A percentile compares a stretch with the other conserved stretches of the same genome.
phyloP scores from a whole-genome alignment of 2,888 invertebrate genomes.

The Caenorhabditis uteleia region DNA sequence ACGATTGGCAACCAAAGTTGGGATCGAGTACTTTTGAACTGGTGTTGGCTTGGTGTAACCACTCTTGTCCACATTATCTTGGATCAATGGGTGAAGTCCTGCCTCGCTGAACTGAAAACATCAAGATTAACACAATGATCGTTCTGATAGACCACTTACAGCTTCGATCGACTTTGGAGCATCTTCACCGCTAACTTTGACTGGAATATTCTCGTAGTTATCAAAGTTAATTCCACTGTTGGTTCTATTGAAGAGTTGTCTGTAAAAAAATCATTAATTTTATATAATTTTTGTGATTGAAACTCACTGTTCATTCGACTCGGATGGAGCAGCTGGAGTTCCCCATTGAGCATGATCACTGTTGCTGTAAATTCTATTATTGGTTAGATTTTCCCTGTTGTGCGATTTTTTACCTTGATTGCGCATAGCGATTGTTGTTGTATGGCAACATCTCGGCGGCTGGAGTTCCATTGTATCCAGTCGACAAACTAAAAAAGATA shows the following conservation, averaged over 20 bases:
- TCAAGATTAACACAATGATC: neutral
- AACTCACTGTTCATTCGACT: conserved; percentile 14
- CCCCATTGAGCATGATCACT: conserved; percentile 13
- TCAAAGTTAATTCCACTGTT: conserved; percentile 99
- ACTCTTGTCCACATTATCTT: conserved; percentile 71
- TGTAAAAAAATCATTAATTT: too few relatives aligned
- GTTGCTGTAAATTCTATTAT: conserved; percentile 17
- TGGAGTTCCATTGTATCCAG: too few relatives aligned
- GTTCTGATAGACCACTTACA: conserved; percentile 73
- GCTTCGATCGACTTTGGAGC: conserved; percentile 88
- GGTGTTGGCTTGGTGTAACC: conserved; percentile 73
- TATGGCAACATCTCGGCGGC: too few relatives aligned
- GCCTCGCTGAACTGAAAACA: conserved; percentile 65
- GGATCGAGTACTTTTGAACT: conserved; percentile 94
- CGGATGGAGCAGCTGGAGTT: conserved; percentile 5
- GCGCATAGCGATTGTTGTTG: too few relatives aligned
- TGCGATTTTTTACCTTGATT: too few relatives aligned
- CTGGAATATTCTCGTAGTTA: conserved; percentile 99
- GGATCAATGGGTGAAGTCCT: conserved; percentile 66
- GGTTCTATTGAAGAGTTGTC: conserved; percentile 70
- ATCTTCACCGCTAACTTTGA: conserved; percentile 96
- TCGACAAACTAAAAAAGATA: too few relatives aligned
- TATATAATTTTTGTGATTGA: neutral
- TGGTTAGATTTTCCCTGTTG: neutral
- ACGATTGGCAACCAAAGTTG: conserved; percentile 80